phyloP scores from a whole-genome alignment of 37 sponge, comb jelly and placozoan genomes.

The Axinella damicornis region DNA sequence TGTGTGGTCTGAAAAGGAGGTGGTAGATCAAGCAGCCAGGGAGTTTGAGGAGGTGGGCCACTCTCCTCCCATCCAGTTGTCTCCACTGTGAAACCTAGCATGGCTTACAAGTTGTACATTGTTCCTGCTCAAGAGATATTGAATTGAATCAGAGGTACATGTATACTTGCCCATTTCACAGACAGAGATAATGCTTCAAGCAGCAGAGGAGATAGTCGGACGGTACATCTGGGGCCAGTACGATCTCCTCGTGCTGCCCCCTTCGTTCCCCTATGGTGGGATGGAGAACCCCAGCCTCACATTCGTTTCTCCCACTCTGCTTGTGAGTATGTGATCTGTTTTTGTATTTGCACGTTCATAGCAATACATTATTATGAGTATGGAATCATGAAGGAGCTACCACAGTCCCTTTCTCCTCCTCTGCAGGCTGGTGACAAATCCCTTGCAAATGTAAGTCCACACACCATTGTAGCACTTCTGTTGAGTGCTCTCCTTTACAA shows the following conservation, averaged over 20 bases:
- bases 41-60: conserved; percentile 93
- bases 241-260: conserved; percentile 92
- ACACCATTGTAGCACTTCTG: too few species aligned
- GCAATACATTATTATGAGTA: too few species aligned
- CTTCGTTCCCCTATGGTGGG: conserved; percentile 96
- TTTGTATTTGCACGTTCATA: too few species aligned
- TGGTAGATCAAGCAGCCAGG: conserved; percentile 75
- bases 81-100: too few species aligned
- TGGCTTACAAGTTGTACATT: too few species aligned
- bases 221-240: conserved; percentile 94
- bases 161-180: conserved; percentile 3
- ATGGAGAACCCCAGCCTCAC: conserved; percentile 97
- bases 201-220: conserved; percentile 86
- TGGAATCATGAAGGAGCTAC: too few species aligned
- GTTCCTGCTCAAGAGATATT: not conserved
- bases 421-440: conserved; percentile 73
- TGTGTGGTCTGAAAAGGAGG: conserved; percentile 91
- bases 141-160: not conserved
- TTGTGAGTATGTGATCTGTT: too few species aligned
- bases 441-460: conserved; percentile 56
- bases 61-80: too few species aligned
- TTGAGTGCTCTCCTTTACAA: too few species aligned
- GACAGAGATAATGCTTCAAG: conserved; percentile 84
- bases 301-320: conserved; percentile 90
- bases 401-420: too few species aligned